Conservation (phyloP, 2,113 vertebrate genomes). For the Pundamilia nyererei region DNA sequence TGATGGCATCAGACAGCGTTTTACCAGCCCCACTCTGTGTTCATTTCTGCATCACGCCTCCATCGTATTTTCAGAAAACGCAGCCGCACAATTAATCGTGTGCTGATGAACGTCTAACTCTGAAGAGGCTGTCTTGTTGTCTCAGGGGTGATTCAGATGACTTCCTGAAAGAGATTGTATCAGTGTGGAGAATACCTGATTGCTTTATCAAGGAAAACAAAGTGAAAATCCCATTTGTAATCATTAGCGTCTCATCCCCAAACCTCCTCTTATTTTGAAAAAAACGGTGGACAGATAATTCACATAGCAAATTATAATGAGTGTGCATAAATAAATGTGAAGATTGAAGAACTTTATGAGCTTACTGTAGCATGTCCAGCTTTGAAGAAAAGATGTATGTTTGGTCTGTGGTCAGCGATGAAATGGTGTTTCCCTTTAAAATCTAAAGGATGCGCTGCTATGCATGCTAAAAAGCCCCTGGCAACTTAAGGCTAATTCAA, state of each 20-base stretch:
- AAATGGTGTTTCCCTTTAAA: background rate
- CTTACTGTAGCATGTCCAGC: background rate
- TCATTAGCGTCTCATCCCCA: background rate
- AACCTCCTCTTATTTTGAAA: background rate
- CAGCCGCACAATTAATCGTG: background rate
- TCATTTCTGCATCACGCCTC: background rate
- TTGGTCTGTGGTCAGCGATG: background rate
- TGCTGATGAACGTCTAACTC: background rate
- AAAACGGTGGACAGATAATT: background rate
- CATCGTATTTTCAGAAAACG: background rate
- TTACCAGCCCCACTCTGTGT: background rate
- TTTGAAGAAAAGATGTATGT: background rate
- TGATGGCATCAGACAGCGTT: background rate
- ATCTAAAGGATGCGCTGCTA: background rate
- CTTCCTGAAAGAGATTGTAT: background rate
- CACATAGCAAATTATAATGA: background rate
- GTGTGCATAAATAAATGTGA: background rate
- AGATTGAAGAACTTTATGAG: background rate
- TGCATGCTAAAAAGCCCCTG: background rate
- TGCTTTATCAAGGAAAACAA: background rate
- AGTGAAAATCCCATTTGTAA: background rate
- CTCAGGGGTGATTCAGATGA: background rate
- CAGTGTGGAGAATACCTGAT: background rate
- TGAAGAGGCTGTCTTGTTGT: background rate
- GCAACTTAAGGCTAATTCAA: background rate